Evolutionary conservation across 2,113 vertebrate genomes (phyloP).

Genomic region (Campylomormyrus numenius): DNA sequence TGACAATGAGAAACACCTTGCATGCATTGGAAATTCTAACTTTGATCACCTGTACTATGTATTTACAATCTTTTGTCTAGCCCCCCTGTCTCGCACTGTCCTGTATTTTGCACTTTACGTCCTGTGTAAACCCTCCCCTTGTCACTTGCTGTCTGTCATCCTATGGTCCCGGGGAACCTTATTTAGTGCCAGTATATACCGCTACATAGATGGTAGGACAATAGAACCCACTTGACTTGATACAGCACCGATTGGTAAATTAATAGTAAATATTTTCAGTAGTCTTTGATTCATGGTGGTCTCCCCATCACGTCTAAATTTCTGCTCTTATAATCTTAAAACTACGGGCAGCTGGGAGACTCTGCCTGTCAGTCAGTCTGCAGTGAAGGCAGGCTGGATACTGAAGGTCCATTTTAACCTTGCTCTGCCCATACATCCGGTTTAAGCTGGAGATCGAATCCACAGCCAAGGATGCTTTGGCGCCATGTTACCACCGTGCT

Average conservation of each 20-base stretch:
- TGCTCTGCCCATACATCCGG: neutral
- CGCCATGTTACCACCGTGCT: conserved; percentile 10
- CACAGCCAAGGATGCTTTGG: neutral
- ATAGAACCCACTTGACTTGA: neutral
- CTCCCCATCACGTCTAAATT: neutral
- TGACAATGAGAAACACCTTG: neutral
- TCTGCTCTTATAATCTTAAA: neutral
- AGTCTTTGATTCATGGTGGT: neutral
- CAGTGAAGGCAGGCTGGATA: neutral
- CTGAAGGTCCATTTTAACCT: neutral
- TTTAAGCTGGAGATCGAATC: neutral
- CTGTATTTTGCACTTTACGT: neutral
- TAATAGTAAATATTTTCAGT: neutral
- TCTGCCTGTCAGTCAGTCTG: neutral
- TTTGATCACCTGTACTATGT: neutral
- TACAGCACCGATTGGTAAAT: neutral
- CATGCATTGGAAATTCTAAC: neutral
- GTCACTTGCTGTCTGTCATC: neutral
- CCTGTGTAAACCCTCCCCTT: neutral
- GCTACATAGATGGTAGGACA: neutral
- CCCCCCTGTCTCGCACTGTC: neutral
- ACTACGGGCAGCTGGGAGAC: neutral
- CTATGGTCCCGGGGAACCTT: neutral
- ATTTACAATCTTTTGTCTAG: neutral
- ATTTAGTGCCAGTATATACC: neutral